These are phyloP conservation scores for Oxystoma pomonae DNA, from an alignment of 2,888 invertebrate genomes.

Conservation along the genomic window DNA sequence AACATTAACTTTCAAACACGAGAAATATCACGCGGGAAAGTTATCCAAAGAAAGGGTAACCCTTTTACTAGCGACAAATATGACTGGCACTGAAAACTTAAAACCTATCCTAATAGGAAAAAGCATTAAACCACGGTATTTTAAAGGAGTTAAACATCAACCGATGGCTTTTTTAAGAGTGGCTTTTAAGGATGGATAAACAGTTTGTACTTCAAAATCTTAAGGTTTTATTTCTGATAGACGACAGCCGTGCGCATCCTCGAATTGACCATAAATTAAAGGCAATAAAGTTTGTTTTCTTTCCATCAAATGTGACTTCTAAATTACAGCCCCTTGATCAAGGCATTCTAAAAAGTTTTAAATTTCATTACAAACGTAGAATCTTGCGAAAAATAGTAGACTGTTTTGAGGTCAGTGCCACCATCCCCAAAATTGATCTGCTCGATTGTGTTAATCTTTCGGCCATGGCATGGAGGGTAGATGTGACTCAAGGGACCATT, in stretches of 20 bases:
- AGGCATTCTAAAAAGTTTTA: conserved; percentile 17
- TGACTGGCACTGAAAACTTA: conserved; percentile 36
- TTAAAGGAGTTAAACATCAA: conserved; percentile 22
- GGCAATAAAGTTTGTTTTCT: conserved; percentile 13
- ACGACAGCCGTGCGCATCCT: conserved; percentile 19
- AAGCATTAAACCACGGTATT: conserved; percentile 36
- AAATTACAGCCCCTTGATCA: conserved; percentile 17
- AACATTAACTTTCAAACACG: conserved; percentile 3
- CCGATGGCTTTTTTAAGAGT: conserved; percentile 6
- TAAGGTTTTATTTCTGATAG: conserved; percentile 10
- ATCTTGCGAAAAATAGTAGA: neutral
- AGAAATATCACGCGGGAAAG: conserved; percentile 21
- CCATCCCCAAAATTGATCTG: conserved; percentile 13
- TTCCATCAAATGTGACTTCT: conserved; percentile 17
- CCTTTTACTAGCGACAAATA: conserved; percentile 33
- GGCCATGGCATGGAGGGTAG: conserved; percentile 13
- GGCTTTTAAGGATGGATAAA: conserved; percentile 12
- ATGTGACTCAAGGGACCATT: conserved; percentile 16
- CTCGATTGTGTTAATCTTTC: conserved; percentile 7
- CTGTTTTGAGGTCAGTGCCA: neutral
- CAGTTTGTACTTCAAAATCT: conserved; percentile 14
- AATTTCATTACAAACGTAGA: conserved; percentile 8
- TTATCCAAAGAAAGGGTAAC: conserved; percentile 29
- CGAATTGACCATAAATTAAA: conserved; percentile 13
- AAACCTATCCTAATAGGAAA: conserved; percentile 36